Base-by-base conservation (phyloP, 1,140 invertebrate genomes). In the Hormaphis cornu region DNA sequence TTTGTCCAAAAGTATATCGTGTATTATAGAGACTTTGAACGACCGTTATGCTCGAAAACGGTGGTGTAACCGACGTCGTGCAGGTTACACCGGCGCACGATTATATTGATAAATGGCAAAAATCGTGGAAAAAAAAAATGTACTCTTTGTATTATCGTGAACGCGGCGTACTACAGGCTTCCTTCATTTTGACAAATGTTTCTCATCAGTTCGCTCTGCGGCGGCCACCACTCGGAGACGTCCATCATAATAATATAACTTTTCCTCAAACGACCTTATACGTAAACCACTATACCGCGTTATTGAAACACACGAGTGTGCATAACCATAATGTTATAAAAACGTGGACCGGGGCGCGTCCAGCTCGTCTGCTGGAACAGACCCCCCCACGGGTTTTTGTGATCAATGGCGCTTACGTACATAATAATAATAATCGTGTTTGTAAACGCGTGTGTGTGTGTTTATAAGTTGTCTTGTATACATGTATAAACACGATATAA, bases 321-420 rank as follows among this genome's bases (percentile, higher is more conserved):
- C n/a, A 50, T 22, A 50, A 3, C 3, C 42, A 44, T 4, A 44
- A n/a, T 63, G 50, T 46, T 33, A 46, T 44, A 61, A 44, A 44
- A 61, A 61, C 26, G 26, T 24, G 22, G 46, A 16, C 37, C 22
- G 26, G 48, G 46, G 30, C 20, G 20, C 30, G 18, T 53, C n/a
- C 7, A 44, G 22, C 20, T 46, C 46, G 10, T 0, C 30, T 18
- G 33, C 12, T 33, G 37, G 9, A 42, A n/a, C 24, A 2, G 24
- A 40, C 44, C 61, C 61, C 61, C 59, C 61, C 61, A 22, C 28
- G 61, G 61, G 18, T 48, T 48, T 48, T 16, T 24, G 35, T 66
- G 61, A 66, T 66, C 61, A 48, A 66, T 50, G 61, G 61, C 42
- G 61, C 42, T 66, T 58, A 40, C 35, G 22, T 37, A 56, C 30